Conservation (phyloP, 1,140 invertebrate species). For the Drosophila albomicans region DNA sequence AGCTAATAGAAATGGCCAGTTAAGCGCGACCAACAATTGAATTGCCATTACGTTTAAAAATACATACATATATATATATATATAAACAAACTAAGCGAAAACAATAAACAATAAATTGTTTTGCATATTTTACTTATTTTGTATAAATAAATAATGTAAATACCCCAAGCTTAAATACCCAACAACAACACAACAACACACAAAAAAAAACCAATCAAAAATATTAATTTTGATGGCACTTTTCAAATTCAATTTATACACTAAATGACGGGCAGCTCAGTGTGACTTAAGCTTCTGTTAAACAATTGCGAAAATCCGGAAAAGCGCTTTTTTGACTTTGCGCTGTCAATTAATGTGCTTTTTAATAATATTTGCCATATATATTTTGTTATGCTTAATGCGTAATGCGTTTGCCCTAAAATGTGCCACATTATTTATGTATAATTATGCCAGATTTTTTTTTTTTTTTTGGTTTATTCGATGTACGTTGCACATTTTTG, state of each 20-base stretch:
- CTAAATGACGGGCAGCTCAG: not conserved
- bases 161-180: not conserved
- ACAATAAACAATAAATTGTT: constrained; percentile 14
- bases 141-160: constrained; percentile 4
- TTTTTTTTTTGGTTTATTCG: not conserved
- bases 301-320: constrained; percentile 14
- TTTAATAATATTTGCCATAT: constrained; percentile 71
- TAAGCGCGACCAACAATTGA: constrained; percentile 54
- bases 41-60: constrained; percentile 65
- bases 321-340: constrained; percentile 26
- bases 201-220: not conserved
- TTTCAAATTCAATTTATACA: constrained; percentile 2
- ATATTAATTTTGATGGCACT: not conserved
- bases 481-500: constrained; percentile 47
- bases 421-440: constrained; percentile 66
- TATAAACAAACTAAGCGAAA: constrained; percentile 47
- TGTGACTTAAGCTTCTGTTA: constrained; percentile 11
- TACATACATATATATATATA: constrained; percentile 12
- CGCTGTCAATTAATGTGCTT: constrained; percentile 65
- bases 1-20: constrained; percentile 15
- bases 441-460: constrained; percentile 22
- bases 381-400: constrained; percentile 56
- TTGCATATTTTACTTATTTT: not conserved
- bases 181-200: not conserved
- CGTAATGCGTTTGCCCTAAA: constrained; percentile 47